Conservation (phyloP, 2,797 vertebrate genomes). For the Petrocephalus schoutedeni region DNA sequence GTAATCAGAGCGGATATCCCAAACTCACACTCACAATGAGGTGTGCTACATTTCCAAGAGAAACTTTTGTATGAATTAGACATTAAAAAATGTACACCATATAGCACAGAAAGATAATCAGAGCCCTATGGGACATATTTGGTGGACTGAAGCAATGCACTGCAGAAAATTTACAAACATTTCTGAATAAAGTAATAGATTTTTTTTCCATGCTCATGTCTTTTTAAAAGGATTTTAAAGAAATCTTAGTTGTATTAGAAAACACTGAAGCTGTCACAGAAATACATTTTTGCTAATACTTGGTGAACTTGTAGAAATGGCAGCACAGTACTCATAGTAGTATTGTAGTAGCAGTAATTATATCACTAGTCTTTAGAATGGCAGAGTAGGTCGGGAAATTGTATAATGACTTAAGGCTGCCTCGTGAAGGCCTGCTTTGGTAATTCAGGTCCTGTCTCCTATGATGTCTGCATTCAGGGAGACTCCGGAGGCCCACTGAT, state of each 20-base stretch:
- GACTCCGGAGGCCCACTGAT: neutral
- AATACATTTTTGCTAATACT: neutral
- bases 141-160: neutral
- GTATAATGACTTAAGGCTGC: neutral
- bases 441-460: neutral
- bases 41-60: neutral
- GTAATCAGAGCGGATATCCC: neutral
- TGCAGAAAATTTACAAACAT: neutral
- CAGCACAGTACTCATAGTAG: neutral
- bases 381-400: neutral
- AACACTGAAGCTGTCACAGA: neutral
- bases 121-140: neutral
- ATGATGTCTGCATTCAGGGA: neutral
- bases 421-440: neutral
- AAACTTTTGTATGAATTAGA: neutral
- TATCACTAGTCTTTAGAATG: neutral
- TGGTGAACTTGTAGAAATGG: neutral
- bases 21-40: neutral
- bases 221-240: too few relatives aligned
- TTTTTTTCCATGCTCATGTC: neutral
- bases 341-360: neutral
- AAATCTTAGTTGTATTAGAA: neutral
- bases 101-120: neutral
- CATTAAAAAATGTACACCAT: neutral
- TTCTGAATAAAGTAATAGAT: neutral